phyloP scores from a whole-genome alignment of 2,797 vertebrate species.

The Morus bassanus region DNA sequence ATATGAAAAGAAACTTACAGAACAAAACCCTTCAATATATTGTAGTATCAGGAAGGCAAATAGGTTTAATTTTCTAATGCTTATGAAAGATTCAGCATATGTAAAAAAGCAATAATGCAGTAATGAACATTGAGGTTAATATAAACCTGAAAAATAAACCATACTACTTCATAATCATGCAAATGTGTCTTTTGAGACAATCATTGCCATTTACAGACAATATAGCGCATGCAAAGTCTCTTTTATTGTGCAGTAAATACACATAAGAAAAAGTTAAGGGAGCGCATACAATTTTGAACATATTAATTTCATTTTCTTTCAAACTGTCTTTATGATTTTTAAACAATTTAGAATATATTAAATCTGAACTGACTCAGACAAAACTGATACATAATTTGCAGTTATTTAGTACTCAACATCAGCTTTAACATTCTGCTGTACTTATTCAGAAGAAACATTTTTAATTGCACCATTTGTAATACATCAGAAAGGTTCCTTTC shows the following conservation, averaged over 20 bases:
- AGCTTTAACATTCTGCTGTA: constrained; percentile 31
- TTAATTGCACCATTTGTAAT: constrained; percentile 46
- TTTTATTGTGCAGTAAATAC: constrained; percentile 72
- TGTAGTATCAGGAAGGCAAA: not conserved
- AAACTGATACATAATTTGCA: constrained; percentile 49
- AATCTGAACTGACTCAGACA: constrained; percentile 34
- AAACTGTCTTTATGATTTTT: constrained; percentile 23
- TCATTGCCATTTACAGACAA: constrained; percentile 67
- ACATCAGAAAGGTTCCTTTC: constrained; percentile 29
- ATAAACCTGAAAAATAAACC: constrained; percentile 33
- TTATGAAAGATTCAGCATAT: constrained; percentile 13
- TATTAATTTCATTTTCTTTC: constrained; percentile 48
- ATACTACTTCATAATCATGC: constrained; percentile 40
- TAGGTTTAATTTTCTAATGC: not conserved
- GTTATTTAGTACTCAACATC: constrained; percentile 27
- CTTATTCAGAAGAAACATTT: constrained; percentile 47
- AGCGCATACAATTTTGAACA: constrained; percentile 54
- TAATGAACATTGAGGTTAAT: constrained; percentile 1
- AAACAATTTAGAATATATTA: constrained; percentile 56
- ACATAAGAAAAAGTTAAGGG: constrained; percentile 64
- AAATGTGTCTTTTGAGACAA: constrained; percentile 60
- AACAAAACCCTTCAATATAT: not conserved
- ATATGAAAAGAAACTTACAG: not conserved
- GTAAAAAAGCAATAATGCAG: constrained; percentile 3
- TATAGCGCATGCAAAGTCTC: constrained; percentile 66